Evolutionary conservation across 2,113 vertebrate genomes (phyloP).

Genomic region (Eurystomus gularis): DNA sequence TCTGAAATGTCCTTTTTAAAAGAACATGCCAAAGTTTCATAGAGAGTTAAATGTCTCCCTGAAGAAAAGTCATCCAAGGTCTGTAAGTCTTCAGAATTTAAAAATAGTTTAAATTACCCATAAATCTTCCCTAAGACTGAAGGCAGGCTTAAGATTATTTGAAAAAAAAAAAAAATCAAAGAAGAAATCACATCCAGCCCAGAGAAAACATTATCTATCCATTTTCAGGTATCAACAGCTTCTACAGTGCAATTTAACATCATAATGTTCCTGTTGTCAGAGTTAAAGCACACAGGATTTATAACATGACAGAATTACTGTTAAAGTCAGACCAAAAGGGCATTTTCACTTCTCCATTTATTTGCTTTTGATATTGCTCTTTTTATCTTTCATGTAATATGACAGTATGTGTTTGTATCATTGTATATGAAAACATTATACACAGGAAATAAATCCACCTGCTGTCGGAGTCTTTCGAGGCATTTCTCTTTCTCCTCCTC

Average conservation of each 20-base stretch:
- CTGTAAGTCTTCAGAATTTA: not conserved
- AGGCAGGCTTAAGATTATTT: not conserved
- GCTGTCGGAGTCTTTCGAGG: slow-evolving; percentile 81
- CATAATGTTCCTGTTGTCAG: not conserved
- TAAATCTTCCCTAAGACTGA: not conserved
- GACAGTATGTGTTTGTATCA: not conserved
- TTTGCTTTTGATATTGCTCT: not conserved
- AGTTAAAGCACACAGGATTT: not conserved
- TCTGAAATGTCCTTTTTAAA: not conserved
- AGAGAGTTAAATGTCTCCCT: not conserved
- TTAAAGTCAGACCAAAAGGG: not conserved
- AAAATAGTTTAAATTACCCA: not conserved
- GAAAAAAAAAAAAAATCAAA: not conserved
- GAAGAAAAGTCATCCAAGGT: not conserved
- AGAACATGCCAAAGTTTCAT: not conserved
- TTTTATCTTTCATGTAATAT: rapidly evolving
- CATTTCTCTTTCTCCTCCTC: slow-evolving; percentile 71
- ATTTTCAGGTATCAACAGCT: not conserved
- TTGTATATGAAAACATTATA: not conserved
- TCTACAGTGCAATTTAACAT: not conserved
- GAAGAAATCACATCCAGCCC: not conserved
- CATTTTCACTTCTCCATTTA: not conserved
- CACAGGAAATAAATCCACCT: slow-evolving; percentile 73
- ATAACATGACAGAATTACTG: not conserved
- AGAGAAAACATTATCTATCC: not conserved